Conservation (phyloP, 2,797 vertebrate genomes). For the Leucoraja ocellata region DNA sequence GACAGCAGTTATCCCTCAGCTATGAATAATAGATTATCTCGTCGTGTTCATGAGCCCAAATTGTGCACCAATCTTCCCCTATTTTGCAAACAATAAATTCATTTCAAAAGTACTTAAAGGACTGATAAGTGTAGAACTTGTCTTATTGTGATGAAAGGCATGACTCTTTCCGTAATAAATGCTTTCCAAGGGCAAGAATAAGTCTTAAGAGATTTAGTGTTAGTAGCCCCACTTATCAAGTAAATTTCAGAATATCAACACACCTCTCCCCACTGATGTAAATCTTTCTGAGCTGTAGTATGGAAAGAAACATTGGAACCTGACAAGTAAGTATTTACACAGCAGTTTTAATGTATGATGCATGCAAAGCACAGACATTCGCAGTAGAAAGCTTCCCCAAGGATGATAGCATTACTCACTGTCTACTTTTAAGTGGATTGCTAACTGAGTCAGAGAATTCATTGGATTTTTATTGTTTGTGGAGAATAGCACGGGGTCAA, state of each 20-base stretch:
- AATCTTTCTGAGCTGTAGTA: neutral
- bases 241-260: neutral
- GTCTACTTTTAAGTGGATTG: neutral
- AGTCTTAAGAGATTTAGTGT: neutral
- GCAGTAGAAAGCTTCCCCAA: neutral
- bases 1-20: neutral
- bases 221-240: neutral
- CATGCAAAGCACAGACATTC: neutral
- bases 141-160: neutral
- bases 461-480: constrained; percentile 13
- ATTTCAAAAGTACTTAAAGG: neutral
- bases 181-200: neutral
- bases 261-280: neutral
- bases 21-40: neutral
- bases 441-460: neutral
- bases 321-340: neutral
- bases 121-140: neutral
- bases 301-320: neutral
- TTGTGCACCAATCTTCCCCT: neutral
- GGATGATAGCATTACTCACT: neutral
- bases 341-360: neutral
- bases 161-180: neutral
- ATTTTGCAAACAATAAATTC: neutral
- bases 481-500: neutral
- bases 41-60: neutral